These are phyloP conservation scores for Cyrtodaria siliqua DNA, from an alignment of 2,888 invertebrate species.

Conservation along the genomic window DNA sequence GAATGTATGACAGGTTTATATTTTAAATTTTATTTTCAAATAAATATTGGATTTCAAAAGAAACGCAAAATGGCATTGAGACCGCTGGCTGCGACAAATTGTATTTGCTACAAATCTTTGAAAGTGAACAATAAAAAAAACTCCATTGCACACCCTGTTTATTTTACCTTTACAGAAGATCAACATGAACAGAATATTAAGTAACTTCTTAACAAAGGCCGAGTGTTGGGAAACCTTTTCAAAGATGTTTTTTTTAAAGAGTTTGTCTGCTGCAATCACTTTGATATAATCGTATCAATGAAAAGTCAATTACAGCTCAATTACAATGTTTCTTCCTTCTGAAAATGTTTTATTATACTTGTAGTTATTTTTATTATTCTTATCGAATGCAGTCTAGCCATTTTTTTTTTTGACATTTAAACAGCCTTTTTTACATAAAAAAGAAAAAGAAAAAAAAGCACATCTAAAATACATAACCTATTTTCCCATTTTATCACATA, in stretches of 20 bases:
- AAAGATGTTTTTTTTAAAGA: background rate
- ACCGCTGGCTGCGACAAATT: background rate
- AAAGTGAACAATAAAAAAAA: slow-evolving; percentile 1
- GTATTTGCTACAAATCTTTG: slow-evolving; percentile 11
- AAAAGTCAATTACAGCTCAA: slow-evolving; percentile 14
- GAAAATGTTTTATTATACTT: no score
- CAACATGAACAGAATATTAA: slow-evolving; percentile 7
- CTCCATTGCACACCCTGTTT: background rate
- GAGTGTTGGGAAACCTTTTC: background rate
- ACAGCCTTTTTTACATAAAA: no score
- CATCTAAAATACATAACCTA: no score
- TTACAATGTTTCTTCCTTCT: background rate
- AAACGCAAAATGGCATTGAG: background rate
- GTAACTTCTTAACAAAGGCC: background rate
- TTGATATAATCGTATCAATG: background rate
- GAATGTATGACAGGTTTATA: background rate
- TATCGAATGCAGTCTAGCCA: no score
- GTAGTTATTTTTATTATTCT: no score
- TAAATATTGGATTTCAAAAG: slow-evolving; percentile 4
- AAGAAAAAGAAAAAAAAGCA: no score
- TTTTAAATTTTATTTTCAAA: slow-evolving; percentile 19
- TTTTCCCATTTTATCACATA: no score
- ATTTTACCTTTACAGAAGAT: background rate
- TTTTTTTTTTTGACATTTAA: no score
- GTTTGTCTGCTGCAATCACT: background rate